Percentiles rank a stretch among this genome's conserved stretches.
Conservation (phyloP, 2,888 invertebrate species). For the Cephus spinipes region DNA sequence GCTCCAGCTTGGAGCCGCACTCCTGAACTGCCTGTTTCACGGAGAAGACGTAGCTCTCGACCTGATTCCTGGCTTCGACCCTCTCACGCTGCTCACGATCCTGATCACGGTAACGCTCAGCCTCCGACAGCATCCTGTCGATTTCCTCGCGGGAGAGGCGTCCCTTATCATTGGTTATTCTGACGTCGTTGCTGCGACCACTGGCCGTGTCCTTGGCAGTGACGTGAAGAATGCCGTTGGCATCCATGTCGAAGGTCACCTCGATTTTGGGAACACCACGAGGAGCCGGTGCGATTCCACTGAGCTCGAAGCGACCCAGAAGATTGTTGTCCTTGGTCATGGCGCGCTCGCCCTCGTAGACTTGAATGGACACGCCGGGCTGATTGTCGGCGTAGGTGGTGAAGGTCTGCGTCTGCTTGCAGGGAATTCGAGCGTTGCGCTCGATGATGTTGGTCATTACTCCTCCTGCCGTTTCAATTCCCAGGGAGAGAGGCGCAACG, state of each 20-base stretch:
- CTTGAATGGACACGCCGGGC: constrained; percentile 72
- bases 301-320: constrained; percentile 75
- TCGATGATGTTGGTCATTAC: constrained; percentile 78
- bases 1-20: constrained; percentile 72
- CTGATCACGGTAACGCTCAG: constrained; percentile 79
- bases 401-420: constrained; percentile 72
- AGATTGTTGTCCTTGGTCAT: constrained; percentile 86
- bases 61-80: constrained; percentile 77
- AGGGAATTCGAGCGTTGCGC: constrained; percentile 71
- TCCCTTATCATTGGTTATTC: constrained; percentile 86
- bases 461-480: constrained; percentile 85
- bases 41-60: constrained; percentile 79
- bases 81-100: constrained; percentile 78
- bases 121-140: constrained; percentile 82
- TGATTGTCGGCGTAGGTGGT: constrained; percentile 79
- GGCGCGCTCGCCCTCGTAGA: constrained; percentile 79
- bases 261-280: constrained; percentile 78
- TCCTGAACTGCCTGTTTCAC: constrained; percentile 79
- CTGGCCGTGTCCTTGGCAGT: constrained; percentile 72
- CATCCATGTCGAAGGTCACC: constrained; percentile 63
- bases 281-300: constrained; percentile 79
- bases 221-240: constrained; percentile 78
- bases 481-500: constrained; percentile 77
- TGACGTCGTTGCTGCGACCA: constrained; percentile 83
- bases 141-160: constrained; percentile 85